Evolutionary conservation across 2,888 invertebrate species (phyloP).

Genomic region (Lydus trimaculatus): DNA sequence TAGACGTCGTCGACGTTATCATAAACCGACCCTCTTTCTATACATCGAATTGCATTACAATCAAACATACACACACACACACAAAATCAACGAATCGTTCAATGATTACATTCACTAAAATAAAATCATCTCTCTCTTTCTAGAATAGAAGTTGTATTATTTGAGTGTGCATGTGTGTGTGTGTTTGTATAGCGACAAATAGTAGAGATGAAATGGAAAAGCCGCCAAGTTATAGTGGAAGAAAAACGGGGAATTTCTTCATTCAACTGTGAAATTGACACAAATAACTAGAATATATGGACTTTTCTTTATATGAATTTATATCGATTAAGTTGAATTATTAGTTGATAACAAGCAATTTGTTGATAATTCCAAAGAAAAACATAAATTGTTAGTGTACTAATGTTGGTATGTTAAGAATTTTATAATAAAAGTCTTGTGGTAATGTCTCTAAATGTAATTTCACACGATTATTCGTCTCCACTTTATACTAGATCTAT

Average conservation of each 20-base stretch:
- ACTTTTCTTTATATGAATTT: too few species aligned
- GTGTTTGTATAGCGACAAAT: too few species aligned
- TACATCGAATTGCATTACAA: constrained; percentile 43
- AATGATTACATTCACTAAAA: constrained; percentile 43
- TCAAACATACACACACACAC: constrained; percentile 35
- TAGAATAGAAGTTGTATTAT: neutral
- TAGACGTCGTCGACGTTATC: neutral
- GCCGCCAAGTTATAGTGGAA: neutral
- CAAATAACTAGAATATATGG: neutral
- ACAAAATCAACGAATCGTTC: constrained; percentile 45
- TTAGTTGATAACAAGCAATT: too few species aligned
- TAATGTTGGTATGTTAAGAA: neutral
- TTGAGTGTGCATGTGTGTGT: too few species aligned
- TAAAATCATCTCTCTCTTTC: constrained; percentile 18
- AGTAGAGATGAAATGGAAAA: neutral
- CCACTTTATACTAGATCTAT: too few species aligned
- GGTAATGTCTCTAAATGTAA: too few species aligned
- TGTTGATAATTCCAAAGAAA: neutral
- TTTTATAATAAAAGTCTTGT: neutral
- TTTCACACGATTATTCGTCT: too few species aligned
- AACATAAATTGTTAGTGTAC: neutral
- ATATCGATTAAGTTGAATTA: too few species aligned
- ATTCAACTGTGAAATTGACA: neutral
- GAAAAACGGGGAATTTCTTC: neutral
- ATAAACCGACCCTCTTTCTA: constrained; percentile 34